A percentile compares a stretch with the other conserved stretches of the same genome.
phyloP scores from a whole-genome alignment of 2,797 vertebrate genomes.

The Babyrousa celebensis region DNA sequence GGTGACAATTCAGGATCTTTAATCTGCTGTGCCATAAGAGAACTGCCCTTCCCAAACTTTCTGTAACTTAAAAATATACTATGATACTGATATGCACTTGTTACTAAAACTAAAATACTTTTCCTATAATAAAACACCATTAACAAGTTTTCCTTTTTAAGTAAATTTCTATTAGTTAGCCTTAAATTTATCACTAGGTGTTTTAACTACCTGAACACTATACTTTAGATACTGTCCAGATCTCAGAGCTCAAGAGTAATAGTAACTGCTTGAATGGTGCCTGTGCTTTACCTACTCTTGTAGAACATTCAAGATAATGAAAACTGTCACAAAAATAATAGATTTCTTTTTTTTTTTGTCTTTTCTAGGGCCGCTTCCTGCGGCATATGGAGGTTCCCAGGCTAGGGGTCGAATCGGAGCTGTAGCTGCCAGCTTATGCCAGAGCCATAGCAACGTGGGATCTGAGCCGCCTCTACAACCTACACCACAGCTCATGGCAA shows the following conservation, averaged over 20 bases:
- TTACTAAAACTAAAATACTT: slow-evolving; percentile 56
- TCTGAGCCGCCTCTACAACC: too few species aligned
- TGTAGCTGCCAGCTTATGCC: too few species aligned
- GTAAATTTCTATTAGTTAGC: background rate
- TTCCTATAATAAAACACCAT: slow-evolving; percentile 50
- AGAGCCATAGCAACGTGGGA: too few species aligned
- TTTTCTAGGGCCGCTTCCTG: too few species aligned
- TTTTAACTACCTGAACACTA: background rate
- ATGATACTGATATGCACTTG: background rate
- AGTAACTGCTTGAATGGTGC: background rate
- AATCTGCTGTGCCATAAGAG: too few species aligned
- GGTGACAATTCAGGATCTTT: too few species aligned
- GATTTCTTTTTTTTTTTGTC: background rate
- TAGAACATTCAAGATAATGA: slow-evolving; percentile 15
- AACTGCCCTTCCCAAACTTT: background rate
- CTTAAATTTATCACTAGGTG: background rate
- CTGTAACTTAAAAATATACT: slow-evolving; percentile 25
- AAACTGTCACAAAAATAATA: slow-evolving; percentile 47
- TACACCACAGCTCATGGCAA: too few species aligned
- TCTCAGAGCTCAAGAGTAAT: background rate
- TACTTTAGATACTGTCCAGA: background rate
- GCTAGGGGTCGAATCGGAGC: too few species aligned
- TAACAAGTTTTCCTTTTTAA: slow-evolving; percentile 57
- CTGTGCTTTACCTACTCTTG: background rate
- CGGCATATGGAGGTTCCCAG: too few species aligned